These are phyloP conservation scores for Girardinus metallicus DNA, from an alignment of 2,797 vertebrate genomes.

Conservation along the genomic window DNA sequence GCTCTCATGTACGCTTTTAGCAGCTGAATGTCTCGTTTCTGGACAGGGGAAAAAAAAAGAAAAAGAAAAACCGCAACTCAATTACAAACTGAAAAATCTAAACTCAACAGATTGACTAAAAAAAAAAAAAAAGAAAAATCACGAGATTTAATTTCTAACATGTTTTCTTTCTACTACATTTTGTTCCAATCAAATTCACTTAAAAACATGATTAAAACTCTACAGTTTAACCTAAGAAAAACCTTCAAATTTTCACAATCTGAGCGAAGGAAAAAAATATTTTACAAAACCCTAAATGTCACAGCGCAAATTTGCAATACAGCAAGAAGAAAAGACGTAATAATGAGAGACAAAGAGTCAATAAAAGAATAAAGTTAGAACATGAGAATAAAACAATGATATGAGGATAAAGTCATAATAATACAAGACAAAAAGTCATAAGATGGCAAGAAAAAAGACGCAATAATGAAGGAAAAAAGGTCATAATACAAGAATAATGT, in stretches of 20 bases:
- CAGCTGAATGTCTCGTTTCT: conserved; percentile 98
- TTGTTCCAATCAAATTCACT: not conserved
- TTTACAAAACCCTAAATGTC: not conserved
- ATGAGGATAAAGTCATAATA: no score
- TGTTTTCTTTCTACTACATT: not conserved
- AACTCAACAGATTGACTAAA: not conserved
- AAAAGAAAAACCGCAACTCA: not conserved
- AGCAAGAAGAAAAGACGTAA: no score
- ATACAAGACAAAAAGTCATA: no score
- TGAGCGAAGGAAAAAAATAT: not conserved
- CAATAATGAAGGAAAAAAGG: no score
- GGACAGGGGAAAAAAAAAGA: not conserved
- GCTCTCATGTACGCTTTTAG: conserved; percentile 98
- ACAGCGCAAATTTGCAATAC: not conserved
- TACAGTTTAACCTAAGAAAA: no score
- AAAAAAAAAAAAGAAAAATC: not conserved
- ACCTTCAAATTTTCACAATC: no score
- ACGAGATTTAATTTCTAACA: not conserved
- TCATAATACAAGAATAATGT: no score
- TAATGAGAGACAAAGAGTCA: no score
- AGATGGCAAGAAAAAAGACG: no score
- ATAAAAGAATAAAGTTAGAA: no score
- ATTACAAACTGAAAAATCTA: not conserved
- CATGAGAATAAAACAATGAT: no score
- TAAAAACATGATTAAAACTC: not conserved